Evolutionary conservation across 2,113 vertebrate species (phyloP), one percentile per base, ranked within the genome.

Genomic region (Callipepla squamata): DNA sequence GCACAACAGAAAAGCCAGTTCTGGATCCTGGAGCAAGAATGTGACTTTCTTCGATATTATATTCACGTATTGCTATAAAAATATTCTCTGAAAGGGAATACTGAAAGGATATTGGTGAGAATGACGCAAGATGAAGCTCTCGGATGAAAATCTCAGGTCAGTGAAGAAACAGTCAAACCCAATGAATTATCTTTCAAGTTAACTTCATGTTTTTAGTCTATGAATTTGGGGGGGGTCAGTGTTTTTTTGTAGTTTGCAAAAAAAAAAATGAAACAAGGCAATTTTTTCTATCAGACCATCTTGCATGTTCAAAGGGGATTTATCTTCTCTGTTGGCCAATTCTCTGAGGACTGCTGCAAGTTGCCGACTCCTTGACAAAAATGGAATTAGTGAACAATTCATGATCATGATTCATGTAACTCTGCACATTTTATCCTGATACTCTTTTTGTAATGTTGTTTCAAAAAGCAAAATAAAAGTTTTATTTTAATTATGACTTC

Each of bases 111-210:
- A 79, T 79, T 6, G 2, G 6, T 75, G 53, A 90, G 48, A 96
- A 68, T 45, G 38, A 28, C 36, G 65, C 47, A 51, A 65, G 72
- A 44, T 45, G 82, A 88, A 87, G 77, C 45, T 68, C 50, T 94
- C 6, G 58, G 77, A 91, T 80, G 59, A 93, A 59, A 79, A 80
- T 65, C 47, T 93, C 87, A 96, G 92, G 96, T 96, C 85, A 96
- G 92, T 95, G 93, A 96, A 96, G 93, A 91, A 93, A 84, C 13
- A 92, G 76, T 84, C 69, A 89, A 94, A 91, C 25, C 4, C 10
- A 81, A 26, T 94, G 30, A 91, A 72, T 87, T 85, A 36, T 44
- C 32, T 59, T 89, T 74, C 83, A 45, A 58, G 13, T 68, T 94
- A 80, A 62, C 7, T 1, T 87, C 53, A 23, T 88, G 28, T 26